Base-by-base conservation (phyloP, 1,140 invertebrate genomes). In the Cardiocondyla obscurior region DNA sequence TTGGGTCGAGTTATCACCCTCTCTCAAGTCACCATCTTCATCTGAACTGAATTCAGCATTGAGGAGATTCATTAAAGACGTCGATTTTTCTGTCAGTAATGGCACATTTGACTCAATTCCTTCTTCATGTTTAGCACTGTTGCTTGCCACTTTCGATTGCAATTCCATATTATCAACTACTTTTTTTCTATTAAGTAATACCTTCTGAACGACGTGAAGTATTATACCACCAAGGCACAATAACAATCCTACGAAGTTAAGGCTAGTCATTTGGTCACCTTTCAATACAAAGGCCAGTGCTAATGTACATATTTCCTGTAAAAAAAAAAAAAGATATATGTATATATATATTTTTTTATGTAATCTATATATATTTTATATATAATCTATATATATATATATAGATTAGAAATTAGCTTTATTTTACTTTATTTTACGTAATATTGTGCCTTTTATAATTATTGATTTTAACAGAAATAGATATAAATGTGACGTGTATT, bases 151-250 rank as follows among this genome's bases (percentile, higher is more conserved):
- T 88, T 92, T 93, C 19, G 90, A 89, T 76, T 92, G 90, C 8
- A 94, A 79, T 74, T 94, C 93, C 28, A 93, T 49, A 69, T 92
- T 90, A 22, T 92, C 91, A 58, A 67, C 62, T 44, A 82, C 84
- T 44, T 91, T 88, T 30, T 90, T 92, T 55, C 87, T 91, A 62
- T 81, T 92, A 1, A 74, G 49, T 62, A 93, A 65, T 65, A 95
- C 87, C 92, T 99, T 99, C 89, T 98, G 96, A 28, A 97, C 92
- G 22, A 99, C 96, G 93, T 99, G 99, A 60, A 97, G 94, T 10
- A 95, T 95, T 87, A 99, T 99, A 67, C 99, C 99, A 62, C 96
- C 94, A 81, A 99, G 94, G 92, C 99, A 99, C 12, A 99, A 94
- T 8, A 97, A 91, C 46, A 99, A 93, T 2, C 99, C 99, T 28